Base-by-base conservation (phyloP, 2,113 vertebrate species). In the Leptobrachium ailaonicum region DNA sequence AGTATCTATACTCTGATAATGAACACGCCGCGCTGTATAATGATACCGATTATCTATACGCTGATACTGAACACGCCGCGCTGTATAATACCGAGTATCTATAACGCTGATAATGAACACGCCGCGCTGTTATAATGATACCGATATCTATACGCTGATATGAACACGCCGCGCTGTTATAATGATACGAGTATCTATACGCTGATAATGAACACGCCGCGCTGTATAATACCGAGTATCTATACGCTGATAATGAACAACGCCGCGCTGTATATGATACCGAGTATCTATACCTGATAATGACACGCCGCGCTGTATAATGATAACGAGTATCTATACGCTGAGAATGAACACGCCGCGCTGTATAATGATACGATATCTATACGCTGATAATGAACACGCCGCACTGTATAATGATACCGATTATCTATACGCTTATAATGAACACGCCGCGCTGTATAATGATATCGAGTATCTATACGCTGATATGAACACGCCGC, bases 41-140 rank as follows among this genome's bases (percentile, higher is more conserved):
- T 58, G 13, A 58, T 58, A 20, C 68, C 20, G 68, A 70, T 42
- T 70, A 70, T 70, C 43, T 70, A 70, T 64, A 64, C 62, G 2
- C 68, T 47, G n/a, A 45, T 70, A 70, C 14, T 70, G 43, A 47
- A 45, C 68, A 7, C 44, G 11, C n/a, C n/a, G n/a, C n/a, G n/a
- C 68, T 70, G 44, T 70, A 70, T 70, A 70, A 70, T 70, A n/a
- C 68, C 20, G 68, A 70, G 68, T 70, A 70, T 64, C 62, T 64
- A 20, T 64, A n/a, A 64, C 20, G 32, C 62, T n/a, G 62, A 64
- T 64, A 64, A 45, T 70, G 68, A 70, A 45, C 41, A 41, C 68
- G 1, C 68, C 13, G 43, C 68, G 42, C 68, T 70, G 68, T n/a
- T 70, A 70, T 70, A 70, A 70, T 70, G n/a, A 44, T 14, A 6